Percentiles rank a stretch among this genome's conserved stretches.
Evolutionary conservation across 2,797 vertebrate species (phyloP).

Genomic region (Fundulus diaphanus): DNA sequence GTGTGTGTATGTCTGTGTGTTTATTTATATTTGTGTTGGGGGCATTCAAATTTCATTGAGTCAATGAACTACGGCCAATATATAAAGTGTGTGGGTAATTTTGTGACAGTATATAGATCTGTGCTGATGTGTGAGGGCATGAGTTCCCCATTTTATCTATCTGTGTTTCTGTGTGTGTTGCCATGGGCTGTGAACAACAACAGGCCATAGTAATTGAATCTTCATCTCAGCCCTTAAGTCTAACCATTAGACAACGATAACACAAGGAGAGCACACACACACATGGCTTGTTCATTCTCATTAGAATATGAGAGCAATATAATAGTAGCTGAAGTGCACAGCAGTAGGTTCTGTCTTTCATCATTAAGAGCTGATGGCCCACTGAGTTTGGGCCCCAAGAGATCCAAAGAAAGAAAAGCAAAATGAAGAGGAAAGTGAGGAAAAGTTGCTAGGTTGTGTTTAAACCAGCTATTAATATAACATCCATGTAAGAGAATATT

Average conservation of each 20-base stretch:
- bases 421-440: slow-evolving; percentile 24
- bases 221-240: slow-evolving; percentile 78
- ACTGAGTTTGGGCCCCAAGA: slow-evolving; percentile 55
- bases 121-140: slow-evolving; percentile 25
- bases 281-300: slow-evolving; percentile 71
- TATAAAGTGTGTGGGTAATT: slow-evolving; percentile 68
- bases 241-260: slow-evolving; percentile 73
- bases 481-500: slow-evolving; percentile 22
- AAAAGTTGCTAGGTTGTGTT: slow-evolving; percentile 44
- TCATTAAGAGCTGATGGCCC: slow-evolving; percentile 69
- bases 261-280: slow-evolving; percentile 29
- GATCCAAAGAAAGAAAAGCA: slow-evolving; percentile 31
- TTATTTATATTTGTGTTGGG: slow-evolving; percentile 49
- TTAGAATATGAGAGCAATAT: slow-evolving; percentile 69
- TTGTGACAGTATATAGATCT: slow-evolving; percentile 70
- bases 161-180: slow-evolving; percentile 36
- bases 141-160: background rate
- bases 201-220: slow-evolving; percentile 84
- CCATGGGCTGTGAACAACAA: slow-evolving; percentile 80
- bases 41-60: slow-evolving; percentile 71
- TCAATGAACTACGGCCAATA: slow-evolving; percentile 74
- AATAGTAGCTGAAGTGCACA: slow-evolving; percentile 71
- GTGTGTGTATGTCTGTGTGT: slow-evolving; percentile 22
- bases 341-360: slow-evolving; percentile 73
- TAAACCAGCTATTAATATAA: slow-evolving; percentile 44